Evolutionary conservation across 35 echinoderm and acorn worm genomes (phyloP), one percentile per base, ranked within the genome.

Genomic region (Apostichopus parvimensis): DNA sequence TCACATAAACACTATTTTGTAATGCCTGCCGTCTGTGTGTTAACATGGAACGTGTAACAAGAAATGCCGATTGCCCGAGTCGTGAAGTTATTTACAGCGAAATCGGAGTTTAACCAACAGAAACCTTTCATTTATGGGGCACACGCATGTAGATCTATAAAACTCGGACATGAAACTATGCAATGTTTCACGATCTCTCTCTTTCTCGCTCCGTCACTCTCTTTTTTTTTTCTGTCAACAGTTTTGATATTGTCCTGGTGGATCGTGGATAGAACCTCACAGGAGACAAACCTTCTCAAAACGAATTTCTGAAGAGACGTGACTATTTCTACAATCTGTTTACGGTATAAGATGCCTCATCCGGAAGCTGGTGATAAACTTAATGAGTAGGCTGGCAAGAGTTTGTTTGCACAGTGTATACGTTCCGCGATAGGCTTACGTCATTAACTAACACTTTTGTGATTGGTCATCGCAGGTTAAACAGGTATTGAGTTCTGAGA

Each of bases 401-500:
- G 64, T 68, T 68, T 68, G 64, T 68, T 68, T 68, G 64, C 18
- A 1, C 18, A 68, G 64, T 14, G 64, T 18, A 68, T 18, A 18
- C 64, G 34, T 68, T 14, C 18, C 9, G 64, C 9, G 64, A 68
- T 68, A 18, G 64, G 11, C 18, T 14, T 5, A 82, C 79, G 79
- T 82, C 79, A 82, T 82, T 0, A n/a, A 15, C 55, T 53, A 82
- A 82, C 79, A 82, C 79, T 82, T 82, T 82, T 82, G 79, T 82
- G 79, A 82, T 82, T 82, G 79, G 79, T 82, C 79, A 82, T 53
- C 6, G 53, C 6, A 55, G 6, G 79, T 17, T 82, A 14, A 8
- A 34, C 9, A 54, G 79, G 79, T 1, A 34, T 34, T 54, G 24
- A 54, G 17, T 18, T 68, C 54, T 53, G 10, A n/a, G 14, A 54